Percentiles rank a stretch among this genome's conserved stretches.
Conservation (phyloP, 2,797 vertebrate genomes). For the Tympanoctomys barrerae region DNA sequence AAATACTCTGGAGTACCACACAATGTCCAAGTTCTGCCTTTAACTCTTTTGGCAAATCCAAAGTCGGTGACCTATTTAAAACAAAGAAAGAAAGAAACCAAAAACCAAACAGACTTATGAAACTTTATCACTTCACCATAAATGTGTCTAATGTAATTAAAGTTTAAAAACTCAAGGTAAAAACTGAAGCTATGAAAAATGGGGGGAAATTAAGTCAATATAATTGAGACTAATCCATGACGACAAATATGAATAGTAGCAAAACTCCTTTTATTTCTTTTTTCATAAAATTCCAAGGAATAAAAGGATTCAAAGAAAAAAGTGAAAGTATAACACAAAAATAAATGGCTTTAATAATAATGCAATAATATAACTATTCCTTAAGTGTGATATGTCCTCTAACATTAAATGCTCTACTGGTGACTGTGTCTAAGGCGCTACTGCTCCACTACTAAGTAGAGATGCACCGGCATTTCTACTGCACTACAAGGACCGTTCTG, state of each 20-base stretch:
- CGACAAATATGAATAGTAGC: neutral
- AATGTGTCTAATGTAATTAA: neutral
- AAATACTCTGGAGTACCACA: slow-evolving; percentile 99
- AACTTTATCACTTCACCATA: slow-evolving; percentile 34
- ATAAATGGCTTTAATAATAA: slow-evolving; percentile 29
- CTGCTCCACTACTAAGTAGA: neutral
- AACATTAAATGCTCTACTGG: neutral
- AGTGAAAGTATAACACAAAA: neutral
- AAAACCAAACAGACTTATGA: slow-evolving; percentile 29
- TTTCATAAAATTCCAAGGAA: neutral
- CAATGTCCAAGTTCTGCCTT: slow-evolving; percentile 99
- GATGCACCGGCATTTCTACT: neutral
- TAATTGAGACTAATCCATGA: slow-evolving; percentile 46
- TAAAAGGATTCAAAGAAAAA: neutral
- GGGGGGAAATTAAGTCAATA: slow-evolving; percentile 21
- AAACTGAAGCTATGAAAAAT: slow-evolving; percentile 33
- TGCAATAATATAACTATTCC: neutral
- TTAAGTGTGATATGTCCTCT: neutral
- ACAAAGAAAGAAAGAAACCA: slow-evolving; percentile 56
- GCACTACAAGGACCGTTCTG: neutral
- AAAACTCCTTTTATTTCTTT: neutral
- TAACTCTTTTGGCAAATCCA: slow-evolving; percentile 99
- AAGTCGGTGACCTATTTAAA: slow-evolving; percentile 97
- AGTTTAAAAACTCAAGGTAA: slow-evolving; percentile 58
- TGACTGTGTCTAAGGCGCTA: neutral